Conservation (phyloP, 2,888 invertebrate genomes). For the Scrobipalpa costella region DNA sequence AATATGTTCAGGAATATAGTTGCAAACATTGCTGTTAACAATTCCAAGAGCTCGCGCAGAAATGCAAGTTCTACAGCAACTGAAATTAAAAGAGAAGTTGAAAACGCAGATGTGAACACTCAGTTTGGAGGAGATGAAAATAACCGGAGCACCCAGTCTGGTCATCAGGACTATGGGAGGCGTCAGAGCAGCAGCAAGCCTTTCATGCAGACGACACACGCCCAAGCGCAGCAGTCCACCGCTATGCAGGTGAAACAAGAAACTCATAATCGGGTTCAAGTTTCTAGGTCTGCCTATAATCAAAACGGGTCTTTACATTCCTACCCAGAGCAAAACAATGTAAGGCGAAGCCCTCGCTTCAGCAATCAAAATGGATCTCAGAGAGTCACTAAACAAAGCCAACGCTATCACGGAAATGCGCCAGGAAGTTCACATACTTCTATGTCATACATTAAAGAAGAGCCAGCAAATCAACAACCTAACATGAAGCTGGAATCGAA, state of each 20-base stretch:
- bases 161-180: background rate
- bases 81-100: slow-evolving; percentile 61
- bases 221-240: slow-evolving; percentile 31
- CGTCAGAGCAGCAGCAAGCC: slow-evolving; percentile 36
- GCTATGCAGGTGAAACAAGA: slow-evolving; percentile 28
- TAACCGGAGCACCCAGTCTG: slow-evolving; percentile 35
- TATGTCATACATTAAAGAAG: slow-evolving; percentile 57
- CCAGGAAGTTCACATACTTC: slow-evolving; percentile 36
- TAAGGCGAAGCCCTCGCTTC: slow-evolving; percentile 33
- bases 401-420: slow-evolving; percentile 39
- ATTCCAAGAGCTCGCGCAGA: slow-evolving; percentile 25
- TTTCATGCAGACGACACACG: slow-evolving; percentile 26
- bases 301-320: slow-evolving; percentile 1
- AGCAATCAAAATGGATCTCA: slow-evolving; percentile 46
- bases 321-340: slow-evolving; percentile 34
- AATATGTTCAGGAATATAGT: background rate
- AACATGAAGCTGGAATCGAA: slow-evolving; percentile 55
- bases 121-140: slow-evolving; percentile 39
- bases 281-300: slow-evolving; percentile 29
- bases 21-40: slow-evolving; percentile 15
- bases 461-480: slow-evolving; percentile 46
- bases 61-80: slow-evolving; percentile 37
- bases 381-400: slow-evolving; percentile 38
- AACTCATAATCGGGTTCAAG: background rate
- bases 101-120: slow-evolving; percentile 42